A percentile compares a stretch with the other conserved stretches of the same genome.
These are phyloP conservation scores for Popillia japonica DNA, from an alignment of 1,140 invertebrate species.

Conservation along the genomic window DNA sequence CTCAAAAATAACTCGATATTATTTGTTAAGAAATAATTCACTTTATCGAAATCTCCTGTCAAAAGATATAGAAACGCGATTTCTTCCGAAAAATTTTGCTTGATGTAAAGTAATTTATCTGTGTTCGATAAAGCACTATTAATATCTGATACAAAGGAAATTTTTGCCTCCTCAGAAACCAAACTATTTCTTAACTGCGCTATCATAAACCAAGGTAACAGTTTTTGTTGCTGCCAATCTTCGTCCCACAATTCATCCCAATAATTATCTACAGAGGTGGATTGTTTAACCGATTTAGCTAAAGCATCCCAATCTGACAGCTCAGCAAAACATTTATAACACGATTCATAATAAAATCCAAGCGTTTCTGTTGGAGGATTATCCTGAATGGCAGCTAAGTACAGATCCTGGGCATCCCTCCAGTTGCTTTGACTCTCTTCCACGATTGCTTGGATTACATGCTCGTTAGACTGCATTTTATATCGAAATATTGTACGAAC, in stretches of 20 bases:
- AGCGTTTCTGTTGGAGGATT: slow-evolving; percentile 53
- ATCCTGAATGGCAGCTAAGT: slow-evolving; percentile 58
- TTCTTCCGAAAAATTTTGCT: slow-evolving; percentile 61
- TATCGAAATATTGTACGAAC: slow-evolving; percentile 68
- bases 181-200: slow-evolving; percentile 56
- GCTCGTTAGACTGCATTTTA: slow-evolving; percentile 55
- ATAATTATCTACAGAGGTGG: slow-evolving; percentile 43
- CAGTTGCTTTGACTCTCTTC: slow-evolving; percentile 65
- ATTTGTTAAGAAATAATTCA: slow-evolving; percentile 52
- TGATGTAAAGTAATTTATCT: slow-evolving; percentile 53
- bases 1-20: slow-evolving; percentile 59
- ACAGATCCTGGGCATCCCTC: slow-evolving; percentile 63
- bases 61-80: slow-evolving; percentile 58
- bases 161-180: slow-evolving; percentile 37
- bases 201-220: slow-evolving; percentile 62
- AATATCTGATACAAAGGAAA: slow-evolving; percentile 45
- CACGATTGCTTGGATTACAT: slow-evolving; percentile 60
- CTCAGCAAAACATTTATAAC: slow-evolving; percentile 63
- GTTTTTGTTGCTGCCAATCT: slow-evolving; percentile 58
- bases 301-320: slow-evolving; percentile 62
- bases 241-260: slow-evolving; percentile 60
- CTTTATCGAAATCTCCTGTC: slow-evolving; percentile 48
- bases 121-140: slow-evolving; percentile 53
- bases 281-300: slow-evolving; percentile 42
- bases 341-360: slow-evolving; percentile 64